These are phyloP conservation scores for Numenius phaeopus DNA, from an alignment of 2,797 vertebrate genomes.

Conservation along the genomic window DNA sequence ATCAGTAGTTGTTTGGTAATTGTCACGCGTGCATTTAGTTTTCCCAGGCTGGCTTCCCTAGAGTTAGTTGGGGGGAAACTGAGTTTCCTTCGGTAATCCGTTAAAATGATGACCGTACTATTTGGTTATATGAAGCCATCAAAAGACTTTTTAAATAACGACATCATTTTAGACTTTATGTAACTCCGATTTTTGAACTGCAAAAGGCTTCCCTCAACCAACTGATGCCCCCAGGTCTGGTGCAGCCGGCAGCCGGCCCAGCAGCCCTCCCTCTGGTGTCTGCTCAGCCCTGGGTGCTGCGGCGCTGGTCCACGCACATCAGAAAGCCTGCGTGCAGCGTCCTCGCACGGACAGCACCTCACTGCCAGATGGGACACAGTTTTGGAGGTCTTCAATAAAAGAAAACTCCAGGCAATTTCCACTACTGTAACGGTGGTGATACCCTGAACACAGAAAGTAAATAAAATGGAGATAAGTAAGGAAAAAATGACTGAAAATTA, in stretches of 20 bases:
- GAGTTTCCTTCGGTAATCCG: neutral
- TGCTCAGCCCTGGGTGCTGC: neutral
- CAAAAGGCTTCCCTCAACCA: neutral
- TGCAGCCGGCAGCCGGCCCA: neutral
- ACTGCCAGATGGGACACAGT: neutral
- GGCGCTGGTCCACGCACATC: accelerated
- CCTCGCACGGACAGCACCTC: neutral
- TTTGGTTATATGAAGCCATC: neutral
- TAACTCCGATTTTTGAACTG: neutral
- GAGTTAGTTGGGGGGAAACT: neutral
- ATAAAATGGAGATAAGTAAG: conserved; percentile 48
- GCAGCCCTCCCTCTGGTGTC: neutral
- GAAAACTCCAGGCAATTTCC: conserved; percentile 17
- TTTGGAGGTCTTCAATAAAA: neutral
- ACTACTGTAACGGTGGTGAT: neutral
- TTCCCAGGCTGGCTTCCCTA: neutral
- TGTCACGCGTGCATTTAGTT: neutral
- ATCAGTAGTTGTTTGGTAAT: neutral
- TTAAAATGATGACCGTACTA: neutral
- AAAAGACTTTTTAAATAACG: neutral
- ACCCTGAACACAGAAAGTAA: conserved; percentile 22
- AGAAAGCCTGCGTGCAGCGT: accelerated
- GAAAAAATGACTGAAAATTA: conserved; percentile 49
- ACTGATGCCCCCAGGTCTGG: accelerated
- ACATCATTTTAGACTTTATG: neutral